phyloP scores from a whole-genome alignment of 2,888 invertebrate genomes.

The Apodemia hepburni region DNA sequence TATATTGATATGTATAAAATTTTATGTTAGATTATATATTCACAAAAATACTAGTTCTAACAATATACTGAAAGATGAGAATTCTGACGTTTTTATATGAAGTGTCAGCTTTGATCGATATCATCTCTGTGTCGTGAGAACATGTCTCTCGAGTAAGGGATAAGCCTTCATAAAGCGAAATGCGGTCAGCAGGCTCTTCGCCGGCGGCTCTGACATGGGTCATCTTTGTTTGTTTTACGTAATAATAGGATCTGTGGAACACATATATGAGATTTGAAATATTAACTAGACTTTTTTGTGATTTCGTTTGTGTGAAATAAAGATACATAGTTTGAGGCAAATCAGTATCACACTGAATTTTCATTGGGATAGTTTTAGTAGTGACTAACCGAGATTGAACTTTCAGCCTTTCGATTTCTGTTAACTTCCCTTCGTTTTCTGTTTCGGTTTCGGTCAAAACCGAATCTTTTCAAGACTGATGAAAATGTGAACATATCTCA shows the following conservation, averaged over 20 bases:
- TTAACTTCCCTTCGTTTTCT: no score
- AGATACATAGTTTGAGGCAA: no score
- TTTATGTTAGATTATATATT: no score
- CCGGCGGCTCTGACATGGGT: constrained; percentile 11
- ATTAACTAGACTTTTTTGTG: not conserved
- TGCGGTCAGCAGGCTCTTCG: not conserved
- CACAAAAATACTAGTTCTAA: no score
- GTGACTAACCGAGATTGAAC: no score
- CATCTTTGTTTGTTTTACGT: constrained; percentile 5
- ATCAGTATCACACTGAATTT: no score
- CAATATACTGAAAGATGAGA: not conserved
- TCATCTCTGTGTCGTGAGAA: constrained; percentile 1
- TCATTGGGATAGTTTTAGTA: no score
- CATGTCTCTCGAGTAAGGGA: constrained; percentile 2
- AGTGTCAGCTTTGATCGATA: not conserved
- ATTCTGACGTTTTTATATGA: constrained; percentile 5
- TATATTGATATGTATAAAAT: no score
- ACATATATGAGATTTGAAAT: not conserved
- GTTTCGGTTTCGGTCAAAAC: no score
- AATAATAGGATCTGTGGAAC: not conserved
- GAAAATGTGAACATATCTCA: no score
- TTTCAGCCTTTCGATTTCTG: no score
- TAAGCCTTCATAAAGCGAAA: constrained; percentile 9
- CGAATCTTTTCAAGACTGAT: no score
- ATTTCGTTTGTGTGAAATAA: not conserved